Evolutionary conservation across 1,140 invertebrate genomes (phyloP), one percentile per base, ranked within the genome.

Genomic region (Atta texana): DNA sequence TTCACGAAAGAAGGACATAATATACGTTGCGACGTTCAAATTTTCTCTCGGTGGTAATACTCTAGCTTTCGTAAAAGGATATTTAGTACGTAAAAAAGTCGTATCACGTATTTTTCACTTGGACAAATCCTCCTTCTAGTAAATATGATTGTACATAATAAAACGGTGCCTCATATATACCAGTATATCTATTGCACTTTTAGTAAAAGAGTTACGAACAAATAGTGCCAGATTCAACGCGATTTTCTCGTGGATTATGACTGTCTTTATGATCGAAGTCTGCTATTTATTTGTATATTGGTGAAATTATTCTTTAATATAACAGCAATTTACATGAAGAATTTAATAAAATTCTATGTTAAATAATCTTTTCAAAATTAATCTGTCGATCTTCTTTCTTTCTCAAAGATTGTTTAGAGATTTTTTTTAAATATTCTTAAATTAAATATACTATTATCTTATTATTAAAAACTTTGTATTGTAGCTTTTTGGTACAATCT

Each of bases 51-150:
- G n/a, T 34, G 49, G 31, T 81, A 69, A 84, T 75, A 24, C 80
- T 84, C 8, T 74, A 84, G 24, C 69, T 63, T 84, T 84, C 53
- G 5, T 84, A 75, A 84, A 63, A 61, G 14, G 0, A 44, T 63
- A 51, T 1, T 2, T 84, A 84, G 24, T 18, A 6, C 51, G 10
- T 55, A 51, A 89, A 88, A 44, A 44, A 53, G 8, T 88, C 59
- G n/a, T 88, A 28, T 21, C 57, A 80, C 44, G 57, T 90, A 89
- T 89, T 89, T 89, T 89, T 89, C 85, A 87, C 78, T 34, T 1
- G n/a, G 39, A 88, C 21, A 49, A 39, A 86, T 61, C 16, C 59
- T 78, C 39, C 10, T 18, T 7, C 1, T 49, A 77, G 75, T 59
- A 77, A 64, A 24, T 66, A 78, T 28, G 7, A 18, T 66, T 78